Evolutionary conservation across 2,113 vertebrate genomes (phyloP).

Genomic region (Chaetorhynchus papuensis): DNA sequence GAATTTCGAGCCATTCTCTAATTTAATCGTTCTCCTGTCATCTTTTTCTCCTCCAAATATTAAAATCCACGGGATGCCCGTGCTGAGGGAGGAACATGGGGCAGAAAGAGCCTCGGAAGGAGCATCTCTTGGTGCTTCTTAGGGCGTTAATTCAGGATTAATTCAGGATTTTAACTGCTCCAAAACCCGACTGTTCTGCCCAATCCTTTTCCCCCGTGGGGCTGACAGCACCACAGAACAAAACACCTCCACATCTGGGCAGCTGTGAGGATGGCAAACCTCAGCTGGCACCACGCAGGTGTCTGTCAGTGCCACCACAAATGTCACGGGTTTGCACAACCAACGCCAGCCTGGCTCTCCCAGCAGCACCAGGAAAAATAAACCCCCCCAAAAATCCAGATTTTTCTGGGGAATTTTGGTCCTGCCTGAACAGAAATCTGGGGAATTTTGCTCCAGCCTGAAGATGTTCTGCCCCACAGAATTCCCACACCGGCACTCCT

Average conservation of each 20-base stretch:
- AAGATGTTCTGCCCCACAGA: background rate
- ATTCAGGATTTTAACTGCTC: background rate
- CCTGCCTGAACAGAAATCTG: background rate
- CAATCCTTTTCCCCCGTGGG: background rate
- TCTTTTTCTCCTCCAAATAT: background rate
- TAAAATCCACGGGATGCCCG: rapidly evolving
- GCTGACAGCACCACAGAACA: background rate
- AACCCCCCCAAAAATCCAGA: background rate
- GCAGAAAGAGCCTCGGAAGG: background rate
- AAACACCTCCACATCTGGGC: background rate
- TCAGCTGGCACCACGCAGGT: background rate
- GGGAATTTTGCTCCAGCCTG: background rate
- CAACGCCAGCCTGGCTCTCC: background rate
- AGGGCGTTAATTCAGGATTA: background rate
- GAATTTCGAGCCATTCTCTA: background rate
- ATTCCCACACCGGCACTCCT: rapidly evolving
- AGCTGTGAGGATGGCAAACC: background rate
- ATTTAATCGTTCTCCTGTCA: background rate
- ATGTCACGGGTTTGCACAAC: background rate
- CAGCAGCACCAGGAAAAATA: no score
- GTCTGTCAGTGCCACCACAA: background rate
- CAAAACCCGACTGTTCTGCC: background rate
- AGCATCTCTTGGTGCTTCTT: background rate
- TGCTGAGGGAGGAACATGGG: background rate
- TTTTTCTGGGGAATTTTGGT: background rate